Evolutionary conservation across 2,113 vertebrate species (phyloP), one percentile per base, ranked within the genome.

Genomic region (Tupaia chinensis): DNA sequence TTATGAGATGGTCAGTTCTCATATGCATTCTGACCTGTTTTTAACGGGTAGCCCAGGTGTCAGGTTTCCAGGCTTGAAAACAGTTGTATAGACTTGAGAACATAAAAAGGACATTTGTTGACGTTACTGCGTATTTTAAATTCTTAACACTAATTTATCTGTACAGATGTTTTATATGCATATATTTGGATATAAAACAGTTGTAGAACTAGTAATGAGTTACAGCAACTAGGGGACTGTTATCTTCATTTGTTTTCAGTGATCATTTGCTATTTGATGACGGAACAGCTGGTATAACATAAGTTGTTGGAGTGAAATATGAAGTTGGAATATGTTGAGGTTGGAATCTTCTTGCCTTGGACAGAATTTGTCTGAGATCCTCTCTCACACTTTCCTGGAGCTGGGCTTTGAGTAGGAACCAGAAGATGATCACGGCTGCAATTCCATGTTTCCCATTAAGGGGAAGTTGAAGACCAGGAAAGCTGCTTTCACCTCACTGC

Each of bases 101-200:
- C 86, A 92, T 89, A 95, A 79, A 91, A 95, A 77, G 32, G 68
- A 91, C n/a, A 83, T 92, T 92, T 93, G 53, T 78, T 66, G 82
- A 73, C n/a, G 4, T 90, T 93, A 34, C 34, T 0, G 0, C n/a
- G 83, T 81, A 84, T 87, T 84, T 97, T 97, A 91, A 94, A 74
- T 89, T 95, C 32, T 66, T 89, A 92, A 98, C 97, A 97, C 96
- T 98, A 98, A 97, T 92, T 97, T 44, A 44, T 44, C 44, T 44
- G 44, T 44, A 44, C 44, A 44, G 5, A 44, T 44, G 44, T 44
- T 44, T 44, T 44, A 44, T 44, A 44, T 44, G 44, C 44, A 44
- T 44, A 44, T 44, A 44, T 44, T 44, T 44, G 44, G 44, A 44
- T 44, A 44, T 44, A 44, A 44, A 44, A 44, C 44, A 44, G 44